Conservation (phyloP, 1,140 invertebrate species). For the Cherax destructor region DNA sequence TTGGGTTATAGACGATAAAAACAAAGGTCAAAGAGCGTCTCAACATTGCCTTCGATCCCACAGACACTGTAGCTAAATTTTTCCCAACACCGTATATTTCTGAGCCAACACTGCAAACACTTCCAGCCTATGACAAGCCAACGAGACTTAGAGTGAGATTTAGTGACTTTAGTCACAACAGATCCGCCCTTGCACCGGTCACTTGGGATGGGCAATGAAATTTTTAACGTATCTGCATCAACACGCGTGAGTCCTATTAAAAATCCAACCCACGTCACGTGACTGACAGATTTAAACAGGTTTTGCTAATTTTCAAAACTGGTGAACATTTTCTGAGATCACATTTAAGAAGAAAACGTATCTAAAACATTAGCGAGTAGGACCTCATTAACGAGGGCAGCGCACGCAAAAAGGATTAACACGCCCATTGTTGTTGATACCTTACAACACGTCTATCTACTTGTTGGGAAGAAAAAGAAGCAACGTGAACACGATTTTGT, state of each 20-base stretch:
- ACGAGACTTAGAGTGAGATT: not conserved
- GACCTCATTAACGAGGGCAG: too few relatives aligned
- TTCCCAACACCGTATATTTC: not conserved
- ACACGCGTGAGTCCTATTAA: too few relatives aligned
- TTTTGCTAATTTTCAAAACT: too few relatives aligned
- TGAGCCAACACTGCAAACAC: not conserved
- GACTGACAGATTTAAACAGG: too few relatives aligned
- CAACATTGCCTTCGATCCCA: not conserved
- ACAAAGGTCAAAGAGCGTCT: not conserved
- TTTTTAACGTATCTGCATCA: too few relatives aligned
- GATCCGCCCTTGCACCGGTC: not conserved
- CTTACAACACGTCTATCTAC: not conserved
- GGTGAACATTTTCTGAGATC: too few relatives aligned
- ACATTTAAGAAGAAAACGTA: too few relatives aligned
- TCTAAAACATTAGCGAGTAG: too few relatives aligned
- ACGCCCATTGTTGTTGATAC: not conserved
- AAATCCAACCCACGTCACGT: too few relatives aligned
- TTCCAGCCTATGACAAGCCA: not conserved
- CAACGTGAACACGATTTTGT: not conserved
- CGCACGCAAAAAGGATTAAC: too few relatives aligned
- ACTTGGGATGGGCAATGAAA: not conserved
- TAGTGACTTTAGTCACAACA: constrained; percentile 3
- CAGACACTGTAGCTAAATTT: not conserved
- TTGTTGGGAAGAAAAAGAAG: not conserved
- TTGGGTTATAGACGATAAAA: not conserved